phyloP scores from a whole-genome alignment of 2,888 invertebrate genomes.

The Trissolcus japonicus region DNA sequence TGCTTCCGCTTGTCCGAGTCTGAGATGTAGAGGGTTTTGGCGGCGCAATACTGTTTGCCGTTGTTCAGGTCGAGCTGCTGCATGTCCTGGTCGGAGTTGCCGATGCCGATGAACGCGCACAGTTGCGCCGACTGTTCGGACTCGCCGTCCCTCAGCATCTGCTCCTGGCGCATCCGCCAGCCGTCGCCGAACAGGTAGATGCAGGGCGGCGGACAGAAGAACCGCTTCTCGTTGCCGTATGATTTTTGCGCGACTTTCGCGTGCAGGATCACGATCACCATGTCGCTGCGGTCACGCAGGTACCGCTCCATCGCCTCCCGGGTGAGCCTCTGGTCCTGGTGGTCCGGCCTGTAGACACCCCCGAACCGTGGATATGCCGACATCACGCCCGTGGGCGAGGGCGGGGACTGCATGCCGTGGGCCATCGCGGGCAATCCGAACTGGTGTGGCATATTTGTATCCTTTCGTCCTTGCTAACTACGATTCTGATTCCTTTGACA shows the following conservation, averaged over 20 bases:
- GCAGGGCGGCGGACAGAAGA: slow-evolving; percentile 99
- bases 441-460: slow-evolving; percentile 86
- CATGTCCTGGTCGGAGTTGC: slow-evolving; percentile 99
- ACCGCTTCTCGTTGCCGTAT: slow-evolving; percentile 99
- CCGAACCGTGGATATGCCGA: slow-evolving; percentile 81
- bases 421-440: slow-evolving; percentile 85
- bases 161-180: slow-evolving; percentile 96
- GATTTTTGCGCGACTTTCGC: slow-evolving; percentile 99
- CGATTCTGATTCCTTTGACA: too few species aligned
- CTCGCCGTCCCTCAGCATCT: slow-evolving; percentile 93
- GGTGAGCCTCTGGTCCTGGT: slow-evolving; percentile 89
- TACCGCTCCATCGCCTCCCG: slow-evolving; percentile 98
- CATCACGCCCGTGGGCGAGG: slow-evolving; percentile 80
- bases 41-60: slow-evolving; percentile 99
- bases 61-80: slow-evolving; percentile 97
- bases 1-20: slow-evolving; percentile 99
- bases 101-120: slow-evolving; percentile 99
- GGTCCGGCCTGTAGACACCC: slow-evolving; percentile 77
- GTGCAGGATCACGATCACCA: slow-evolving; percentile 97
- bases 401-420: slow-evolving; percentile 87
- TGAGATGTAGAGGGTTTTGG: slow-evolving; percentile 98
- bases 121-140: slow-evolving; percentile 93
- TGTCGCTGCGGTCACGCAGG: slow-evolving; percentile 92
- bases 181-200: slow-evolving; percentile 99
- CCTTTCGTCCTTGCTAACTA: too few species aligned